A percentile compares a stretch with the other conserved stretches of the same genome.
Conservation (phyloP, 2,888 invertebrate genomes). For the Pollenia amentaria region DNA sequence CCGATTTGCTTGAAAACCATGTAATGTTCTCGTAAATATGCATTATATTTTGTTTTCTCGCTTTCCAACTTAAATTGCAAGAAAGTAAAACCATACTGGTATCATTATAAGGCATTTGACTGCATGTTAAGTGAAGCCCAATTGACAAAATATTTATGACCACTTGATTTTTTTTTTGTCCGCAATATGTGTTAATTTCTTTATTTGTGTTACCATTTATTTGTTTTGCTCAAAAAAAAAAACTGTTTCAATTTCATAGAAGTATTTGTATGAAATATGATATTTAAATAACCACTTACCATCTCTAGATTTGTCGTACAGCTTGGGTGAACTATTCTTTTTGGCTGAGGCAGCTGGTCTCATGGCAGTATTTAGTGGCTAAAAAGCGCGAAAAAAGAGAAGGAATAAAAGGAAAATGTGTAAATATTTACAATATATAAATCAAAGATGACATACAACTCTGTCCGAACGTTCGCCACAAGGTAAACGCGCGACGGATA, state of each 20-base stretch:
- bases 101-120: constrained; percentile 68
- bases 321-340: constrained; percentile 89
- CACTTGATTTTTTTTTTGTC: constrained; percentile 37
- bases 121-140: constrained; percentile 81
- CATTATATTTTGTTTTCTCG: constrained; percentile 61
- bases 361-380: constrained; percentile 83
- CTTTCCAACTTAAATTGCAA: constrained; percentile 46
- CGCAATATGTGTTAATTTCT: constrained; percentile 33
- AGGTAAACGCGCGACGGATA: constrained; percentile 92
- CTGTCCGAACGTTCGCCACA: constrained; percentile 94
- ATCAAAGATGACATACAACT: constrained; percentile 79
- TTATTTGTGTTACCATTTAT: constrained; percentile 50
- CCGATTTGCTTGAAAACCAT: constrained; percentile 65
- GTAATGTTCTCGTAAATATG: constrained; percentile 57
- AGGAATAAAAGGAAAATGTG: constrained; percentile 3
- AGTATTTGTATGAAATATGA: constrained; percentile 39
- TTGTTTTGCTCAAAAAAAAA: constrained; percentile 29
- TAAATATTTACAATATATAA: constrained; percentile 32
- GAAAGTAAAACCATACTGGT: constrained; percentile 40
- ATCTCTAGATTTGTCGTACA: constrained; percentile 84
- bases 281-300: constrained; percentile 80
- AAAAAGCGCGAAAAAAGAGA: constrained; percentile 75
- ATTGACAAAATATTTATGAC: constrained; percentile 79
- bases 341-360: constrained; percentile 85
- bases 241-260: constrained; percentile 12